Percentiles rank a stretch among this genome's conserved stretches.
phyloP scores from a whole-genome alignment of 2,113 vertebrate species.

The Pelvicachromis taeniatus region DNA sequence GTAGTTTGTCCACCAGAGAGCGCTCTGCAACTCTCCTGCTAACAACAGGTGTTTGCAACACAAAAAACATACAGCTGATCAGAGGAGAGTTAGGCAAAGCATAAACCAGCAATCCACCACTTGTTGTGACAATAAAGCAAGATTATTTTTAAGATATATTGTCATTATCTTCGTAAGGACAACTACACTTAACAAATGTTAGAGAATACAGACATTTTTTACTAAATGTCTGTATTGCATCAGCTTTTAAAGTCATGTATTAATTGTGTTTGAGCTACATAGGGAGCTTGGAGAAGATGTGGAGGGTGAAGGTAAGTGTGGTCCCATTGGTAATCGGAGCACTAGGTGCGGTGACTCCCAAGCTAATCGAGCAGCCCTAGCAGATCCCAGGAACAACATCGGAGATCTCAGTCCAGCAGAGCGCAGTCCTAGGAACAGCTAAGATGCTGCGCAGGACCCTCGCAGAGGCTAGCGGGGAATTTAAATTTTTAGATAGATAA shows the following conservation, averaged over 20 bases:
- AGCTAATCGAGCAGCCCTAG: too few relatives aligned
- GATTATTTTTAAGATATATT: neutral
- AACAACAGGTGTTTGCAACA: neutral
- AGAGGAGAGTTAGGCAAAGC: neutral
- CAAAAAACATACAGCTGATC: neutral
- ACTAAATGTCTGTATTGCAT: neutral
- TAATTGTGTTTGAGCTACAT: neutral
- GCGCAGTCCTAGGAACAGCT: too few relatives aligned
- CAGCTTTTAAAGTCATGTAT: neutral
- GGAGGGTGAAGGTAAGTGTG: too few relatives aligned
- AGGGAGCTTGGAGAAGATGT: too few relatives aligned
- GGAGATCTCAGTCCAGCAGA: too few relatives aligned
- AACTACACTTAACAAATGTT: neutral
- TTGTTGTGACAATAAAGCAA: neutral
- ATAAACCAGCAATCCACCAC: neutral
- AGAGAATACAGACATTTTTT: neutral
- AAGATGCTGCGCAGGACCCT: too few relatives aligned
- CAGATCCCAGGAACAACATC: too few relatives aligned
- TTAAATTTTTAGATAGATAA: neutral
- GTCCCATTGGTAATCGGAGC: too few relatives aligned
- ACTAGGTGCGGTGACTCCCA: too few relatives aligned
- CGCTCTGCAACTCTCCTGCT: neutral
- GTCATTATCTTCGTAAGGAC: neutral
- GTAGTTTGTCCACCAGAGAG: too few relatives aligned
- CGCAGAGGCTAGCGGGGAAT: too few relatives aligned